Percentiles rank a stretch among this genome's conserved stretches.
phyloP scores from a whole-genome alignment of 2,797 vertebrate species.

The Sebastiscus albofasciatus region DNA sequence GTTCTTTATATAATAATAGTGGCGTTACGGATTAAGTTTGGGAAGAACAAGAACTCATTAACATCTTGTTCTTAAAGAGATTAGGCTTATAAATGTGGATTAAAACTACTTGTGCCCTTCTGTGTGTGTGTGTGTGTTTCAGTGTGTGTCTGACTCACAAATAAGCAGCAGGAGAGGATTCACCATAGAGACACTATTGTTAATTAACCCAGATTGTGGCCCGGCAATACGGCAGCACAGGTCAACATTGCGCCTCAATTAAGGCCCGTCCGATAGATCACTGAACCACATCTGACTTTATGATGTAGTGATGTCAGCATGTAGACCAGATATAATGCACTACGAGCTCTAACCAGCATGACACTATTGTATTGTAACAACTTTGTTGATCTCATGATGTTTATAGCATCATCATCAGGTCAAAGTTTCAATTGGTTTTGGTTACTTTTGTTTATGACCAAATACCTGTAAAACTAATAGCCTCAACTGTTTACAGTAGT shows the following conservation, averaged over 20 bases:
- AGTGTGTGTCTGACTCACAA: neutral
- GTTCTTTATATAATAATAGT: slow-evolving; percentile 9
- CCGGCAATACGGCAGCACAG: neutral
- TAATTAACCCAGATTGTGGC: slow-evolving; percentile 43
- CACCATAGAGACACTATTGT: neutral
- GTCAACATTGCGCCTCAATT: neutral
- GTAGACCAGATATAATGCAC: neutral
- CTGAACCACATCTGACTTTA: neutral
- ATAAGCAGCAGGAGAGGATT: slow-evolving; percentile 13
- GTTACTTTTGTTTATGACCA: neutral
- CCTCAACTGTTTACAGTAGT: too few relatives aligned
- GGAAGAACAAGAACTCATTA: slow-evolving; percentile 61
- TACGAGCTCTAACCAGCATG: neutral
- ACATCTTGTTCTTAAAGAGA: slow-evolving; percentile 59
- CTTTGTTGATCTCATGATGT: neutral
- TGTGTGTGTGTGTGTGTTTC: slow-evolving; percentile 8
- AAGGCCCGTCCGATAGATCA: neutral
- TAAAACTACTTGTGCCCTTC: neutral
- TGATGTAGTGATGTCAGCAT: neutral
- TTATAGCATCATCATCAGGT: neutral
- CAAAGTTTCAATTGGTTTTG: neutral
- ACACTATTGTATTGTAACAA: neutral
- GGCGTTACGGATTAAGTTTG: slow-evolving; percentile 45
- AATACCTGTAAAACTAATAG: neutral
- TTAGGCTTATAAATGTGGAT: slow-evolving; percentile 15